Evolutionary conservation across 2,113 vertebrate species (phyloP).

Genomic region (Vimba vimba): DNA sequence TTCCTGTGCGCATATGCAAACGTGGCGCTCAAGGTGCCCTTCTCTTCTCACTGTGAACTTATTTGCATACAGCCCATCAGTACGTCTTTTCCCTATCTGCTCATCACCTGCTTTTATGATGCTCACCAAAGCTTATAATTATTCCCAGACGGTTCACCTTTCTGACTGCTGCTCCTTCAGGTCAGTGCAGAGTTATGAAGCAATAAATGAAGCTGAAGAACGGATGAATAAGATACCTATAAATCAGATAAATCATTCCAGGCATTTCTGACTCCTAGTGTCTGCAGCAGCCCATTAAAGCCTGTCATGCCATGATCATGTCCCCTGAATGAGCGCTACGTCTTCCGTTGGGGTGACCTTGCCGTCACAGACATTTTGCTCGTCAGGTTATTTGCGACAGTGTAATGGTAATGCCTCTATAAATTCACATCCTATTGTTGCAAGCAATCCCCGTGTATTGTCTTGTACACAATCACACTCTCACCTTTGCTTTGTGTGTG

Average conservation of each 20-base stretch:
- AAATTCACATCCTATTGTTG: constrained; percentile 19
- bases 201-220: constrained; percentile 39
- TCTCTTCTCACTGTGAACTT: constrained; percentile 26
- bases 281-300: constrained; percentile 27
- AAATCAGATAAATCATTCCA: constrained; percentile 36
- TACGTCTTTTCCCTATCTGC: constrained; percentile 29
- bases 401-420: constrained; percentile 24
- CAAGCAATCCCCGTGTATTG: not conserved
- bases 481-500: constrained; percentile 1
- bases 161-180: constrained; percentile 26
- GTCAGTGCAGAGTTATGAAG: constrained; percentile 39
- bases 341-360: constrained; percentile 13
- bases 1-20: not conserved
- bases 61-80: constrained; percentile 49
- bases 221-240: constrained; percentile 55
- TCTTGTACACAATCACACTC: not conserved
- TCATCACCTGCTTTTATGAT: constrained; percentile 38
- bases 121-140: constrained; percentile 49
- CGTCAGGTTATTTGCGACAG: constrained; percentile 7
- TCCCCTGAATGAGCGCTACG: not conserved
- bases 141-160: constrained; percentile 47
- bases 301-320: not conserved
- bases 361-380: not conserved
- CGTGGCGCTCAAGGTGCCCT: constrained; percentile 51
- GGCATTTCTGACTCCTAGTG: constrained; percentile 2